Percentiles rank a stretch among this genome's conserved stretches.
Conservation (phyloP, 2,888 invertebrate genomes). For the Macrosoma leucophasiata region DNA sequence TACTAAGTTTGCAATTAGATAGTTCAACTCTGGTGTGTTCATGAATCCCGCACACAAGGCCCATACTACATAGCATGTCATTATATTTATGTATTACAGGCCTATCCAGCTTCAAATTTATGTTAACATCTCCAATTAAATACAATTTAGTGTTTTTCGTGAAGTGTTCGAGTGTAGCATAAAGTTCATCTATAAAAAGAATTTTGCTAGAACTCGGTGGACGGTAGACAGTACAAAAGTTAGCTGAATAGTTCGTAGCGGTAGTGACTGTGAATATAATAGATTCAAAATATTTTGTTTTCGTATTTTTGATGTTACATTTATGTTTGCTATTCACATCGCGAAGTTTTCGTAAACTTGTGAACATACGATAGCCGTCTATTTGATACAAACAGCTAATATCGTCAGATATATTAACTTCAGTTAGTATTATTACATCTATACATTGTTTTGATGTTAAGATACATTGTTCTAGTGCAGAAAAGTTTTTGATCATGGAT, state of each 20-base stretch:
- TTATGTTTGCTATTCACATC: slow-evolving; percentile 18
- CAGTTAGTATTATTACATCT: slow-evolving; percentile 15
- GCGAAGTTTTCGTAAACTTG: slow-evolving; percentile 15
- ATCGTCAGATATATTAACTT: slow-evolving; percentile 18
- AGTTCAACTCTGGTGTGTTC: slow-evolving; percentile 8
- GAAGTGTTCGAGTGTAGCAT: too few relatives aligned
- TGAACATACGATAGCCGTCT: slow-evolving; percentile 21
- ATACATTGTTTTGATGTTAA: slow-evolving; percentile 1
- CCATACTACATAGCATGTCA: slow-evolving; percentile 9
- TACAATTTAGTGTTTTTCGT: slow-evolving; percentile 5
- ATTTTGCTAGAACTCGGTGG: slow-evolving; percentile 17
- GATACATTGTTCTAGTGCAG: slow-evolving; percentile 6
- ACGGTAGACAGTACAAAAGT: slow-evolving; percentile 16
- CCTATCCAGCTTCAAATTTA: slow-evolving; percentile 9
- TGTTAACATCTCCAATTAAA: slow-evolving; percentile 16
- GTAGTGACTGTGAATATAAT: slow-evolving; percentile 15
- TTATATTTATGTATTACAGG: slow-evolving; percentile 21
- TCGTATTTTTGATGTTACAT: slow-evolving; percentile 3
- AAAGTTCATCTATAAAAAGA: slow-evolving; percentile 19
- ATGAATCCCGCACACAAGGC: slow-evolving; percentile 13
- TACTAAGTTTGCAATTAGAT: slow-evolving; percentile 5
- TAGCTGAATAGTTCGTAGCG: slow-evolving; percentile 5
- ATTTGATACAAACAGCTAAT: slow-evolving; percentile 15
- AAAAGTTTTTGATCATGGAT: slow-evolving; percentile 10
- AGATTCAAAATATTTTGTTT: slow-evolving; percentile 18